Evolutionary conservation across 2,888 invertebrate genomes (phyloP), one percentile per base, ranked within the genome.

Genomic region (Papilio elwesi): DNA sequence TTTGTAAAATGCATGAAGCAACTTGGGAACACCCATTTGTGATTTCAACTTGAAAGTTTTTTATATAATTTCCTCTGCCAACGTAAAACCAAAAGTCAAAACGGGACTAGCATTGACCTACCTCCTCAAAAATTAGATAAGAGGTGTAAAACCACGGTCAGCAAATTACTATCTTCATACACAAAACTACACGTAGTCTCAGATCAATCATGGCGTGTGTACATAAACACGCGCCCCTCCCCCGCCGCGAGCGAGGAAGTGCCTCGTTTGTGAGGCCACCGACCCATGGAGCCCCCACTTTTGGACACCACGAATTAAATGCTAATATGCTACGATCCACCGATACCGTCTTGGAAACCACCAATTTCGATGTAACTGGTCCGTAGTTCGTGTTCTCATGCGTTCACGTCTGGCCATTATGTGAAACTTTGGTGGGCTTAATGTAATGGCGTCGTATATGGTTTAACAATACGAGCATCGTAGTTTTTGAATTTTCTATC

Each of bases 251-350:
- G 91, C 90, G 80, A 92, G 92, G 93, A 93, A 92, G 92, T 92
- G 85, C 86, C 90, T 88, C 88, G 89, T 92, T 93, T 92, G 81
- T 87, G 89, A 88, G 90, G 88, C 85, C 92, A 92, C 77, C 93
- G 91, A 91, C 89, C 93, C 93, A 85, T 92, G 88, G 90, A 90
- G 81, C 86, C 90, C 90, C 91, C 85, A 85, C 85, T 89, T 90
- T 90, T 87, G 88, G 85, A 82, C 83, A 83, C 84, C 86, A 87
- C 87, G 87, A 90, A 92, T 93, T 93, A 93, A 90, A 93, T 93
- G 93, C 90, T 92, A 93, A 93, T 93, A 89, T 90, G 89, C 75
- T 80, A 79, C 84, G 89, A 90, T 89, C 86, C 82, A 74, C 83
- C 78, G 90, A 90, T 89, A 82, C 82, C 77, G 81, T 80, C 83